Base-by-base conservation (phyloP, 2,888 invertebrate genomes). In the Alloplasta piceator region DNA sequence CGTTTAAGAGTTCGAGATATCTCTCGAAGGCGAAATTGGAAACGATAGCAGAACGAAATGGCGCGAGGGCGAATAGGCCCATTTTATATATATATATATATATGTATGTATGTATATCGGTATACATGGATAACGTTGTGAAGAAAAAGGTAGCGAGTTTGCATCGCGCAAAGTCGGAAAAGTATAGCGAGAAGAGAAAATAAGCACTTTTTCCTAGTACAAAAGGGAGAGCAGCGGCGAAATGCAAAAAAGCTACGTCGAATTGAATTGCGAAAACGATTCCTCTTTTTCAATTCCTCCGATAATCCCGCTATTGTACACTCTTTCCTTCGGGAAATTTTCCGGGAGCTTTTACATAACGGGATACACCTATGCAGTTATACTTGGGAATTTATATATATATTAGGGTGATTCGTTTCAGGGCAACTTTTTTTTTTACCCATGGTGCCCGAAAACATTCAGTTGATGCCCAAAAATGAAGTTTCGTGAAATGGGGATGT, bases 11-110 rank as follows among this genome's bases (percentile, higher is more conserved):
- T 66, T 52, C 36, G 85, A 87, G 88, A 91, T 91, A 91, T 91
- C 91, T 90, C 58, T 86, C 87, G 87, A 75, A 86, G 89, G 88
- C 89, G 91, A 89, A 92, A 91, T 92, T 92, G 92, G 92, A 91
- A 90, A 89, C 90, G 92, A 92, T 91, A 91, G 89, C 88, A 26
- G 72, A 89, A 87, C 89, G 90, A 89, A 90, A 90, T 89, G 87
- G 89, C 68, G 75, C 84, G 84, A 82, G 74, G 80, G 85, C 81
- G 86, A 86, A 87, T 87, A 86, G 88, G 85, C 85, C 73, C 61
- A 16, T 48, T 4, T 43, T 52, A 14, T 56, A 56, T 39, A 14
- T 58, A 70, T 50, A 58, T 72, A 41, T 41, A 39, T 70, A 10
- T 48, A n/a, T n/a, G 38, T 67, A 61, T 56, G 9, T 38, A n/a